These are phyloP conservation scores for Fragum fragum DNA, from an alignment of 2,888 invertebrate genomes.

Conservation along the genomic window DNA sequence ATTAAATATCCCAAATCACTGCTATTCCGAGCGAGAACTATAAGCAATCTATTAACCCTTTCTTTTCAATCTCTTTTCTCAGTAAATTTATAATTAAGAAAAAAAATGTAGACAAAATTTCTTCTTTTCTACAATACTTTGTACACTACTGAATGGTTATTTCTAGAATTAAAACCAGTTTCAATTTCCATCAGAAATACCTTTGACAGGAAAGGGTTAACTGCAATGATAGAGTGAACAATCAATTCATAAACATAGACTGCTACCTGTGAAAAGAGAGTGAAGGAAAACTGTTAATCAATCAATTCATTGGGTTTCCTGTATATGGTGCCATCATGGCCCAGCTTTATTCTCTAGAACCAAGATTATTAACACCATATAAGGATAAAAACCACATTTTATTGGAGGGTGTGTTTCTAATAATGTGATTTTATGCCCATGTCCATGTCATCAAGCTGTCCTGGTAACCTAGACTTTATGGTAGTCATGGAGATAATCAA, in stretches of 20 bases:
- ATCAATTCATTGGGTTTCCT: slow-evolving; percentile 22
- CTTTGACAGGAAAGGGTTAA: no score
- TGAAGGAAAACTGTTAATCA: slow-evolving; percentile 22
- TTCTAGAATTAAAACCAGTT: no score
- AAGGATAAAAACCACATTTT: slow-evolving; percentile 35
- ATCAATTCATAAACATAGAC: background rate
- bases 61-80: no score
- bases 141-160: no score
- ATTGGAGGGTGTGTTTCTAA: slow-evolving; percentile 30
- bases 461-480: slow-evolving; percentile 29
- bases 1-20: no score
- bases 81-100: no score
- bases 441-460: slow-evolving; percentile 24
- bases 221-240: no score
- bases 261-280: background rate
- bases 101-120: no score
- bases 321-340: slow-evolving; percentile 10
- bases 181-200: no score
- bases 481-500: slow-evolving; percentile 28
- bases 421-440: slow-evolving; percentile 25
- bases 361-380: slow-evolving; percentile 29
- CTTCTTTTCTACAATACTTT: no score
- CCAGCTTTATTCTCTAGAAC: slow-evolving; percentile 1
- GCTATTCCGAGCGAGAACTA: no score
- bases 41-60: no score